Percentiles rank a stretch among this genome's conserved stretches.
Evolutionary conservation across 2,888 invertebrate genomes (phyloP).

Genomic region (Conistra vaccinii): DNA sequence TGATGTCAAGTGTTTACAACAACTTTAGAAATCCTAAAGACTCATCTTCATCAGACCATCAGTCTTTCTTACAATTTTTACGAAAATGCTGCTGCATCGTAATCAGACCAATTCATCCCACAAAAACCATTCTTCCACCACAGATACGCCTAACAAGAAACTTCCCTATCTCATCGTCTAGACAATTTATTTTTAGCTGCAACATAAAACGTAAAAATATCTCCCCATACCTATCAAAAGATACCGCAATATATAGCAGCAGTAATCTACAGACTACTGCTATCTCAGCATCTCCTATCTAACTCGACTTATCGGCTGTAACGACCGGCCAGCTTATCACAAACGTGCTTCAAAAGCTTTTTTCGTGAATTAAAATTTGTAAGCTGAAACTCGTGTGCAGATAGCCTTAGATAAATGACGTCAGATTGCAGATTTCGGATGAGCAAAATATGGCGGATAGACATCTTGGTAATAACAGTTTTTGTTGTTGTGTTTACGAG

Average conservation of each 20-base stretch:
- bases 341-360: slow-evolving; percentile 66
- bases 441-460: slow-evolving; percentile 55
- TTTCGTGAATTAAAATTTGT: slow-evolving; percentile 67
- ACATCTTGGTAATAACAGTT: slow-evolving; percentile 54
- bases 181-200: slow-evolving; percentile 52
- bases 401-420: slow-evolving; percentile 67
- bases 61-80: neutral
- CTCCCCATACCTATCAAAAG: slow-evolving; percentile 44
- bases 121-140: slow-evolving; percentile 18
- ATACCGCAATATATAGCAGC: slow-evolving; percentile 50
- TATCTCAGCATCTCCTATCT: slow-evolving; percentile 67
- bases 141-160: slow-evolving; percentile 31
- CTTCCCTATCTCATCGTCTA: slow-evolving; percentile 44
- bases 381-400: slow-evolving; percentile 59
- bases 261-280: slow-evolving; percentile 62
- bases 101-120: neutral
- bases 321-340: slow-evolving; percentile 70
- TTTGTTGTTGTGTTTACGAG: slow-evolving; percentile 34
- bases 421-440: slow-evolving; percentile 64
- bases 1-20: neutral
- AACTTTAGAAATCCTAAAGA: neutral
- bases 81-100: neutral
- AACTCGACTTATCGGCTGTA: slow-evolving; percentile 65
- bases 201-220: slow-evolving; percentile 54
- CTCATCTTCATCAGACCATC: too few species aligned